Base-by-base conservation (phyloP, 2,797 vertebrate species). In the Craterocephalus amniculus region DNA sequence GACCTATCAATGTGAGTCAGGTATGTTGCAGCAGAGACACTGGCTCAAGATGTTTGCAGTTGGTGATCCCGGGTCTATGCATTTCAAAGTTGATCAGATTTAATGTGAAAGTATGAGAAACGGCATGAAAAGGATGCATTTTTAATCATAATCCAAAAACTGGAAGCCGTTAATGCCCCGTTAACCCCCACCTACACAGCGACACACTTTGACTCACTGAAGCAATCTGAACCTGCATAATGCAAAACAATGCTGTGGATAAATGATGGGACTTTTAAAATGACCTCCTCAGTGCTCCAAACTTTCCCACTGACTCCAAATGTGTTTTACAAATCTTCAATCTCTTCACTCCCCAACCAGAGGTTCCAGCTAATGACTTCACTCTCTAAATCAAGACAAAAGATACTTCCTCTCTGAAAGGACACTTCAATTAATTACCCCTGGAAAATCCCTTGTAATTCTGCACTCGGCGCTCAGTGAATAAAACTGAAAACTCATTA, bases 401-500 rank as follows among this genome's bases (percentile, higher is more conserved):
- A 86, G 83, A 88, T 87, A 70, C 60, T 83, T 86, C 80, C 79
- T 67, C 76, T 86, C 91, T 88, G 78, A 89, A 87, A 72, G 83
- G 86, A 91, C 88, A 87, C 74, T 81, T 87, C 78, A 84, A 91
- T 92, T 93, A 92, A 94, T 94, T 92, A 93, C 86, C 68, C 68
- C 65, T 35, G 52, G 71, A 90, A 87, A 88, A 87, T 87, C 83
- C 83, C 87, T 88, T 78, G 76, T 89, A 91, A 91, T 89, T 91
- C 88, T 81, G 70, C 79, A 75, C 85, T 67, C 78, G 63, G 61
- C 59, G 71, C 80, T 84, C 69, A 89, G 86, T 93, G 90, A 92
- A 91, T 90, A 78, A 93, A 92, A 92, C 81, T 84, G 86, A 90
- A 91, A 93, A 90, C 70, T 86, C 87, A 92, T 93, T 92, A 91